A percentile compares a stretch with the other conserved stretches of the same genome.
These are phyloP conservation scores for Hippoglossus stenolepis DNA, from an alignment of 2,113 vertebrate genomes.

Conservation along the genomic window DNA sequence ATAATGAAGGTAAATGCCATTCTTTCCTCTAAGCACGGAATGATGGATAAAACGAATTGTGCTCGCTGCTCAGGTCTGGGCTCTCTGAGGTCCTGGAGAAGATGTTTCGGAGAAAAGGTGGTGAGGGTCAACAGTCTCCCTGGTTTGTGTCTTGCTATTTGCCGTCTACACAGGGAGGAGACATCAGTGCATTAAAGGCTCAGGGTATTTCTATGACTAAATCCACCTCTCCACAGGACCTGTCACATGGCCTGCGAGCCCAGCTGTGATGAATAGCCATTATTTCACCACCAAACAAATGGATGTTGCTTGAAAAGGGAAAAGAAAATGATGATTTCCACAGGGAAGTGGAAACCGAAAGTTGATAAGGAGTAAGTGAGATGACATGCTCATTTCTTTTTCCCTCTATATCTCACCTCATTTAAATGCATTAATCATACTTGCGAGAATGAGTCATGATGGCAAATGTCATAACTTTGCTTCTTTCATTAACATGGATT, in stretches of 20 bases:
- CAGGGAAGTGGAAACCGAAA: background rate
- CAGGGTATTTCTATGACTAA: constrained; percentile 54
- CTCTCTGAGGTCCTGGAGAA: constrained; percentile 12
- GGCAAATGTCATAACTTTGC: constrained; percentile 16
- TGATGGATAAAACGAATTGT: constrained; percentile 26
- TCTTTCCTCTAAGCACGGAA: constrained; percentile 5
- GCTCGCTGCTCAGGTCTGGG: background rate
- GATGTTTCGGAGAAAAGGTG: constrained; percentile 2
- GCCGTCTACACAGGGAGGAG: constrained; percentile 44
- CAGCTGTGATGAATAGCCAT: constrained; percentile 64
- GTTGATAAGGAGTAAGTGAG: constrained; percentile 42
- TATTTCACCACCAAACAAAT: constrained; percentile 62
- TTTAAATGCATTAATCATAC: constrained; percentile 44
- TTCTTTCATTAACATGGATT: background rate
- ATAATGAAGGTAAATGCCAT: constrained; percentile 42
- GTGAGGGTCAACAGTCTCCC: constrained; percentile 34
- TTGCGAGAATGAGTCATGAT: constrained; percentile 28
- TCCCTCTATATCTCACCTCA: constrained; percentile 13
- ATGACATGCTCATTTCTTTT: constrained; percentile 15
- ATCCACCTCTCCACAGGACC: constrained; percentile 34
- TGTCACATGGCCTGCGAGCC: constrained; percentile 44
- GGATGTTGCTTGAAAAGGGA: constrained; percentile 22
- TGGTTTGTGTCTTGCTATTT: constrained; percentile 38
- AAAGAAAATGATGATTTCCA: constrained; percentile 21
- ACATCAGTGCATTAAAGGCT: constrained; percentile 39